phyloP scores from a whole-genome alignment of 2,113 vertebrate genomes.

The Mesitornis unicolor region DNA sequence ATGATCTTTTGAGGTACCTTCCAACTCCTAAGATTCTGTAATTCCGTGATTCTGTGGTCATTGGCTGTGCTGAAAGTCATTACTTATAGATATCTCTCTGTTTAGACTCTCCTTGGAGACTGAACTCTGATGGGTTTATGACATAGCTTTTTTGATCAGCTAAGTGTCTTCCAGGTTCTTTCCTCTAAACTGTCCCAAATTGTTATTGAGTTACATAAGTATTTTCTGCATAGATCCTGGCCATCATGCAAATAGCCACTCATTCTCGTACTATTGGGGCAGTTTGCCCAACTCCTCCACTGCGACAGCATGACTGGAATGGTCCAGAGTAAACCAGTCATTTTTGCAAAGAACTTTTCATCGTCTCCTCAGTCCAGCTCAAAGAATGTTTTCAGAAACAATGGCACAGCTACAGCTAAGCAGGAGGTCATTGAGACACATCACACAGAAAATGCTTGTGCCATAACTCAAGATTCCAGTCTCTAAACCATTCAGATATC shows the following conservation, averaged over 20 bases:
- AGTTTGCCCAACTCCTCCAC: not conserved
- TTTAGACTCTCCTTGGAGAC: not conserved
- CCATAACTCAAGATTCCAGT: not conserved
- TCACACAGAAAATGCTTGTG: not conserved
- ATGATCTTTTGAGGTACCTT: too few species aligned
- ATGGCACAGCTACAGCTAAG: not conserved
- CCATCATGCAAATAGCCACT: not conserved
- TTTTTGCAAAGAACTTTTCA: not conserved
- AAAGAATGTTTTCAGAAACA: not conserved
- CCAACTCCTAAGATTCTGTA: too few species aligned
- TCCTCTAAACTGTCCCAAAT: not conserved
- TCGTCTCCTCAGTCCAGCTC: not conserved
- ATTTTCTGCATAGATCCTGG: not conserved
- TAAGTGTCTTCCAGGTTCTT: accelerated
- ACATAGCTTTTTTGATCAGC: not conserved
- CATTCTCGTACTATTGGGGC: not conserved
- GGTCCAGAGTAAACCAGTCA: not conserved
- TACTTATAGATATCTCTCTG: not conserved
- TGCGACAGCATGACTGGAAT: not conserved
- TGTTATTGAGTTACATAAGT: not conserved
- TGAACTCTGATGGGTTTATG: not conserved
- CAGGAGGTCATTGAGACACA: not conserved
- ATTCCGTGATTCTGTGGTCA: too few species aligned
- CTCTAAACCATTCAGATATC: not conserved
- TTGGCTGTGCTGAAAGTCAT: not conserved